Evolutionary conservation across 1,140 invertebrate genomes (phyloP), one percentile per base, ranked within the genome.

Genomic region (Pteromalus puparum): DNA sequence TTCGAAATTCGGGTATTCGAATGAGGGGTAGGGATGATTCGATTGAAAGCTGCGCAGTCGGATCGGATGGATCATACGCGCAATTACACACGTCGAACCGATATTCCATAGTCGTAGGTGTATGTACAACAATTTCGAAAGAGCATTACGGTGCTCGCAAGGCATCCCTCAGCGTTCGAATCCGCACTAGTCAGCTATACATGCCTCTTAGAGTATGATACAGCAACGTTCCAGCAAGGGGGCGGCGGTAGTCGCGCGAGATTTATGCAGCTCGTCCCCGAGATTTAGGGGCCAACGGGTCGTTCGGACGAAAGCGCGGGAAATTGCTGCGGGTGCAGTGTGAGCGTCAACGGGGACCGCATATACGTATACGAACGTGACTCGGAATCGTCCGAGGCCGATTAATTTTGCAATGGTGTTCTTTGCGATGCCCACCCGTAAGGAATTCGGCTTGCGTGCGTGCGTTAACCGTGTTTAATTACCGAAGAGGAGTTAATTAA

Each of bases 281-380:
- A 82, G 73, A 82, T 82, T 82, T 75, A 82, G 70, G 73, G 30
- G 70, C 18, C 26, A n/a, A 18, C 67, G 12, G 67, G 24, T 70
- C 26, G 67, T 30, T 18, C 67, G 28, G 15, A 30, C 24, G 38
- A 38, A 81, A 72, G 48, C 21, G 21, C 53, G 42, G 67, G n/a
- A 81, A 72, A 53, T 77, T 77, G 3, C 42, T 15, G 67, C 24
- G 67, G 72, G 15, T 61, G 3, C 6, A 3, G 21, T 21, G 18
- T 7, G 53, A 61, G 53, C 53, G 53, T 61, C 53, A n/a, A n/a
- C 53, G 53, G 21, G 18, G 53, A n/a, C 53, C 53, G 18, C 53
- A 61, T 15, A 21, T 38, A 38, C 6, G 9, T 42, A 42, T 9
- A 42, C 18, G 18, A 61, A 61, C 53, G 53, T 61, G 53, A 61